Evolutionary conservation across 2,113 vertebrate species (phyloP).

Genomic region (Solenodon paradoxus): DNA sequence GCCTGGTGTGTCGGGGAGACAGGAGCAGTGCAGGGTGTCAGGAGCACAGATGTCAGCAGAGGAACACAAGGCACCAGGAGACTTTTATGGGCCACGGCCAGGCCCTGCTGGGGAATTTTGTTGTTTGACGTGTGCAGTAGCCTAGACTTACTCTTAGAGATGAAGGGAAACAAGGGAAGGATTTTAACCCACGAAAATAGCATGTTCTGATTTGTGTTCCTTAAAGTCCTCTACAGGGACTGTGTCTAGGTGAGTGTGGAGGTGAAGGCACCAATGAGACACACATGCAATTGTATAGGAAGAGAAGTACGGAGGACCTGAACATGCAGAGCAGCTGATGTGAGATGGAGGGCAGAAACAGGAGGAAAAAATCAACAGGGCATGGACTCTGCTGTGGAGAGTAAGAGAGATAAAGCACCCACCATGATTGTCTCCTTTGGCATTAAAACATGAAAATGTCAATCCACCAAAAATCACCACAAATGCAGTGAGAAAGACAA

Average conservation of each 20-base stretch:
- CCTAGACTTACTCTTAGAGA: not conserved
- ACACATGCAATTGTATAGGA: not conserved
- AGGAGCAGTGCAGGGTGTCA: not conserved
- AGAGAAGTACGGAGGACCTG: not conserved
- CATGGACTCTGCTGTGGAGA: not conserved
- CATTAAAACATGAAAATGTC: not conserved
- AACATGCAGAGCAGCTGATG: too few species aligned
- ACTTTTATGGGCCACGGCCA: not conserved
- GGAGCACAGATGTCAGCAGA: not conserved
- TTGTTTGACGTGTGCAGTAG: not conserved
- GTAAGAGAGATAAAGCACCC: not conserved
- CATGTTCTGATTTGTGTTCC: not conserved
- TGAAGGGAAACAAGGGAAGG: not conserved
- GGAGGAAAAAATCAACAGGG: not conserved
- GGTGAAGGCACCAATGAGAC: not conserved
- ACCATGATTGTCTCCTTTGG: not conserved
- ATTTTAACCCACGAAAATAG: not conserved
- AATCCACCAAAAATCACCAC: not conserved
- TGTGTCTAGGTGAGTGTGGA: not conserved
- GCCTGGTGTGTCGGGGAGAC: not conserved
- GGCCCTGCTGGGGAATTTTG: too few species aligned
- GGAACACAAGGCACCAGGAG: not conserved
- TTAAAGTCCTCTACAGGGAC: not conserved
- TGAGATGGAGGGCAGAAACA: fast-evolving
- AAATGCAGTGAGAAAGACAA: not conserved